These are phyloP conservation scores for Charina bottae DNA, from an alignment of 2,113 vertebrate genomes.

Conservation along the genomic window DNA sequence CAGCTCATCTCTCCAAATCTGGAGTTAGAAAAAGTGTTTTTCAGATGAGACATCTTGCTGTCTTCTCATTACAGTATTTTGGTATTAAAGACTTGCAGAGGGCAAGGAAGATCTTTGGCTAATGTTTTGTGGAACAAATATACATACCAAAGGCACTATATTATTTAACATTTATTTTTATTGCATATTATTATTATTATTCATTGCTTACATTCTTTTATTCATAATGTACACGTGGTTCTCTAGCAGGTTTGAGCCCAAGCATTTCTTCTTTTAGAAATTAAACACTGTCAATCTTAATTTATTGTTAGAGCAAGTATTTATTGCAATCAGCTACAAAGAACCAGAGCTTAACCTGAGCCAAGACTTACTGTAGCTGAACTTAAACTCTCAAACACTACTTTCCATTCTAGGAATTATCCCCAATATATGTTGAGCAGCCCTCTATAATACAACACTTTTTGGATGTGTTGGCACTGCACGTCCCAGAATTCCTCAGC, in stretches of 20 bases:
- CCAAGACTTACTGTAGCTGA: too few species aligned
- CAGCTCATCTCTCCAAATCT: not conserved
- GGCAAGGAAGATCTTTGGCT: not conserved
- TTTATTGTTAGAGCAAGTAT: not conserved
- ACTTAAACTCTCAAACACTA: not conserved
- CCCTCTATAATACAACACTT: not conserved
- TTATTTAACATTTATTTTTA: not conserved
- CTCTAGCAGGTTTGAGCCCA: not conserved
- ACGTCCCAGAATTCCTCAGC: too few species aligned
- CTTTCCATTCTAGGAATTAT: not conserved
- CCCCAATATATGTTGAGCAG: not conserved
- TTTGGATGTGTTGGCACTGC: not conserved
- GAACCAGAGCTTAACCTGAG: not conserved
- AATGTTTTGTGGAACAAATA: not conserved
- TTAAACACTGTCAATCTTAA: not conserved
- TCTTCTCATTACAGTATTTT: not conserved
- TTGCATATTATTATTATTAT: not conserved
- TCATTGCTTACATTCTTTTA: not conserved
- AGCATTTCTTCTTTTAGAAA: not conserved
- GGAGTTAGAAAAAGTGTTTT: not conserved
- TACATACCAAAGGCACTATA: not conserved
- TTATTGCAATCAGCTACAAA: not conserved
- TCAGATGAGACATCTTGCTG: not conserved
- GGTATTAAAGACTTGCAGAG: not conserved
- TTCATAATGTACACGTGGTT: not conserved